These are phyloP conservation scores for Ictalurus furcatus DNA, from an alignment of 2,113 vertebrate species.

Conservation along the genomic window DNA sequence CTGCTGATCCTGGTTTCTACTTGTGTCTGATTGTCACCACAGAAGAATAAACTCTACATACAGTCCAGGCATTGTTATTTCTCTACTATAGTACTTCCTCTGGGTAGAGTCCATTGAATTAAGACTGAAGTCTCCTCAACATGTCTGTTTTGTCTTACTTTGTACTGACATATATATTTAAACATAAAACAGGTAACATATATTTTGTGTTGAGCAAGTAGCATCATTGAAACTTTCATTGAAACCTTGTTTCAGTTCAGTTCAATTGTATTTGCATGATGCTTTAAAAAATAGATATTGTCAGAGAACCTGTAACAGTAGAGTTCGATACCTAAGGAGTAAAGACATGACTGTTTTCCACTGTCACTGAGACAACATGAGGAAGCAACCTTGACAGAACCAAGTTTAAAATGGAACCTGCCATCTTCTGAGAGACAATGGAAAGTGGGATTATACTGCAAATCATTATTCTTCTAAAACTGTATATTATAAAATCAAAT, in stretches of 20 bases:
- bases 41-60: not conserved
- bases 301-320: not conserved
- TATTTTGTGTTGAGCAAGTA: not conserved
- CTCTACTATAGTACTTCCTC: not conserved
- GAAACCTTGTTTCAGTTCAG: not conserved
- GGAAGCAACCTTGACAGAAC: not conserved
- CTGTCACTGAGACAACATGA: not conserved
- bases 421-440: not conserved
- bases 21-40: not conserved
- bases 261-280: not conserved
- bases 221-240: not conserved
- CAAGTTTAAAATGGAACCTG: not conserved
- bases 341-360: not conserved
- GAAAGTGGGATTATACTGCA: not conserved
- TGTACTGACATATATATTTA: not conserved
- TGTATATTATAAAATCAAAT: not conserved
- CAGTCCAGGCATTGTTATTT: not conserved
- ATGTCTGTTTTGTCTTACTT: not conserved
- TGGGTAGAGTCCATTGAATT: not conserved
- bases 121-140: not conserved
- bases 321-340: not conserved
- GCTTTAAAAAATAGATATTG: not conserved
- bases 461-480: not conserved
- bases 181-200: not conserved
- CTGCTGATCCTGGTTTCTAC: slow-evolving; percentile 23